phyloP scores from a whole-genome alignment of 2,797 vertebrate species.

The Diglossa cyanea region DNA sequence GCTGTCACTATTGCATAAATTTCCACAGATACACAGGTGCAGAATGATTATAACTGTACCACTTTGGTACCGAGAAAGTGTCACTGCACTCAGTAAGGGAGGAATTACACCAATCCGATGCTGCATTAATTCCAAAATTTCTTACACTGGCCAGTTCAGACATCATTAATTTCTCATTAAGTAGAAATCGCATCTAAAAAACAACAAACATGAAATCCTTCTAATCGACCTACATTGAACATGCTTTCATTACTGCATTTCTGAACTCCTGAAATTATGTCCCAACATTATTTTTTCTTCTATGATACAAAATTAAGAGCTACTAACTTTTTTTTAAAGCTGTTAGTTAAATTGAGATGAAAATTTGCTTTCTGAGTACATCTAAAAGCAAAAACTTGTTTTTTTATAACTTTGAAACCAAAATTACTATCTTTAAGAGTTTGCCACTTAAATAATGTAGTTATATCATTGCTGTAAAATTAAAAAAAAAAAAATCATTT shows the following conservation, averaged over 20 bases:
- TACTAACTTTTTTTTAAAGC: neutral
- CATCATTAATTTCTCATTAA: neutral
- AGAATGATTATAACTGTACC: neutral
- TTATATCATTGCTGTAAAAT: neutral
- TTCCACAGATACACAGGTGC: neutral
- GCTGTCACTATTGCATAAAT: neutral
- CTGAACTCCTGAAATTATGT: neutral
- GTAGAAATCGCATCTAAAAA: neutral
- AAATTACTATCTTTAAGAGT: neutral
- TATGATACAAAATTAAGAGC: neutral
- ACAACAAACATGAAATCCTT: neutral
- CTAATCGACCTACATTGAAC: neutral
- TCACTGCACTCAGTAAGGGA: neutral
- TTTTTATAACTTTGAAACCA: neutral
- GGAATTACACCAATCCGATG: neutral
- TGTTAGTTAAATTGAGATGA: neutral
- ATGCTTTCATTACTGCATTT: neutral
- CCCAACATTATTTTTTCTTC: neutral
- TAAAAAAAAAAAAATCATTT: neutral
- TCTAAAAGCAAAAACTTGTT: neutral
- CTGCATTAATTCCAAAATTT: neutral
- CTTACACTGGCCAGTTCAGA: neutral
- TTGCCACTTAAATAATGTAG: neutral
- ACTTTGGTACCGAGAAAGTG: neutral
- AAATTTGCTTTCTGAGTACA: neutral